These are phyloP conservation scores for Eilema caniola DNA, from an alignment of 2,888 invertebrate species.

Conservation along the genomic window DNA sequence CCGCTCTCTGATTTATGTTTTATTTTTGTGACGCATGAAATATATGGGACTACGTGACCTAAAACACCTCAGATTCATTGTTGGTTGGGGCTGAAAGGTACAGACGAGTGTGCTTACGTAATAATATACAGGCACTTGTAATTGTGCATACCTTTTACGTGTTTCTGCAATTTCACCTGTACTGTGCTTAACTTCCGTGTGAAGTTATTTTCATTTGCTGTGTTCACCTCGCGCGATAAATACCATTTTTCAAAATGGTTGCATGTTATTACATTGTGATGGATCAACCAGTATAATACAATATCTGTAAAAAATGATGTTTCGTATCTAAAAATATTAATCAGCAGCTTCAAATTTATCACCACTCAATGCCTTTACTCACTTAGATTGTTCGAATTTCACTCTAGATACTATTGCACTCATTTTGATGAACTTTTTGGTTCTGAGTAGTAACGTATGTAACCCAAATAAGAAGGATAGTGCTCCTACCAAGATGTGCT, in stretches of 20 bases:
- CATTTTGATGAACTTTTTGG: too few species aligned
- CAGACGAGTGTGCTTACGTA: conserved; percentile 11
- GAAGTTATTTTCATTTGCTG: not conserved
- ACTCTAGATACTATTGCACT: too few species aligned
- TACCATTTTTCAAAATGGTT: not conserved
- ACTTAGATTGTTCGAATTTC: too few species aligned
- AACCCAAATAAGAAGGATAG: too few species aligned
- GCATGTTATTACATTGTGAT: not conserved
- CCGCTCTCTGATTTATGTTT: conserved; percentile 44
- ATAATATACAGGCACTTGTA: conserved; percentile 8
- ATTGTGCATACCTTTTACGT: conserved; percentile 8
- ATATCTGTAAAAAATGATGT: not conserved
- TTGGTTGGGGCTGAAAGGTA: conserved; percentile 27
- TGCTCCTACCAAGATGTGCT: too few species aligned
- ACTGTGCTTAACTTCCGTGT: not conserved
- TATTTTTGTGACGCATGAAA: conserved; percentile 51
- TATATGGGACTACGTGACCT: conserved; percentile 35
- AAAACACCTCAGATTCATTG: conserved; percentile 49
- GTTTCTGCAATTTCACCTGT: conserved; percentile 4
- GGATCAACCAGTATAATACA: not conserved
- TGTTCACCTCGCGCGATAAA: not conserved
- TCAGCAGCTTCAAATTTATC: too few species aligned
- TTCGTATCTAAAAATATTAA: not conserved
- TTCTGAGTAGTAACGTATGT: too few species aligned
- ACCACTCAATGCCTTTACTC: too few species aligned